Evolutionary conservation across 2,113 vertebrate genomes (phyloP).

Genomic region (Vicugna pacos): DNA sequence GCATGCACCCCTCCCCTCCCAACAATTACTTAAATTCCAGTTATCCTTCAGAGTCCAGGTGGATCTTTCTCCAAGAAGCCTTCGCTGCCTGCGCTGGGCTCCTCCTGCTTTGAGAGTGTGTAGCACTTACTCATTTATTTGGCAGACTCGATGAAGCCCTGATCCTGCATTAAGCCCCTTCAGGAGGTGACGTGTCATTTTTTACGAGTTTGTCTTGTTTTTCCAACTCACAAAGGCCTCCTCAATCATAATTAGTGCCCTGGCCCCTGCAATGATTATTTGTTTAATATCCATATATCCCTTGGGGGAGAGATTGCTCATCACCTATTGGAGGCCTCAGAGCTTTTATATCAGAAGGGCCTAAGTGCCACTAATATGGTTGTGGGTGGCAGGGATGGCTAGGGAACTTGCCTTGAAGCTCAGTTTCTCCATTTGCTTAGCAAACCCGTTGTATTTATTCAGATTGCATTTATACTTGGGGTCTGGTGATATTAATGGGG

Average conservation of each 20-base stretch:
- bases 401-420: background rate
- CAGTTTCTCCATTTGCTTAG: background rate
- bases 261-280: background rate
- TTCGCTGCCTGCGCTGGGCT: background rate
- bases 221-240: background rate
- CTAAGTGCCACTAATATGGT: background rate
- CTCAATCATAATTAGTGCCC: background rate
- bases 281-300: background rate
- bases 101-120: background rate
- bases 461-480: background rate
- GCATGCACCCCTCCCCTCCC: fast-evolving
- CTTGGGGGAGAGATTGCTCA: background rate
- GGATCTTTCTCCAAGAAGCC: background rate
- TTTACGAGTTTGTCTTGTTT: background rate
- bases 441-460: background rate
- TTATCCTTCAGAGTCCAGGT: background rate
- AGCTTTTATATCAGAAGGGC: background rate
- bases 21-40: background rate
- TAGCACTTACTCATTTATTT: background rate
- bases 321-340: background rate
- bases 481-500: background rate
- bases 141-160: background rate
- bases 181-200: background rate
- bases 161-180: background rate
- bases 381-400: no score